These are phyloP conservation scores for Dipodomys ordii DNA, from an alignment of 2,113 vertebrate species.

Conservation along the genomic window DNA sequence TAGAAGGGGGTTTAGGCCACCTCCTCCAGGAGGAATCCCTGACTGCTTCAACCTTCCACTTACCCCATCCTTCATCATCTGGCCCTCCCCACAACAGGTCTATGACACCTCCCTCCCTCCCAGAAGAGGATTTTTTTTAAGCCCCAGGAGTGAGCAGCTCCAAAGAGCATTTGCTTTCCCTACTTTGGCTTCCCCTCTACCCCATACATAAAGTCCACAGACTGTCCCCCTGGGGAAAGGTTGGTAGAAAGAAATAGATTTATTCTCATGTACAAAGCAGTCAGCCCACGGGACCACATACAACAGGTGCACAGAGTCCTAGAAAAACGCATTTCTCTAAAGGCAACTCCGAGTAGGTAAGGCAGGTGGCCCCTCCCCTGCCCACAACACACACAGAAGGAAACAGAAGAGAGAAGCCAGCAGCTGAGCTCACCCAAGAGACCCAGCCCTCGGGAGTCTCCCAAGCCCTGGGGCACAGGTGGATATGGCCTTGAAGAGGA, in stretches of 20 bases:
- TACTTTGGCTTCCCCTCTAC: neutral
- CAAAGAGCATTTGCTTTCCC: neutral
- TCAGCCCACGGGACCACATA: constrained; percentile 74
- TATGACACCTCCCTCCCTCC: neutral
- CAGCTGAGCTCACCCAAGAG: constrained; percentile 13
- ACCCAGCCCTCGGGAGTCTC: neutral
- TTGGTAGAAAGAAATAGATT: constrained; percentile 82
- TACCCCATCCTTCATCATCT: neutral
- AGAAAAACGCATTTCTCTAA: constrained; percentile 77
- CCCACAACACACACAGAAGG: constrained; percentile 64
- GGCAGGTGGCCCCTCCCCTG: constrained; percentile 79
- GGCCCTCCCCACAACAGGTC: neutral
- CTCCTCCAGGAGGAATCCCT: constrained; percentile 1
- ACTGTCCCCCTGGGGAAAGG: neutral
- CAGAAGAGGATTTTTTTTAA: neutral
- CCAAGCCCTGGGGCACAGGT: constrained; percentile 21
- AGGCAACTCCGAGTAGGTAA: constrained; percentile 83
- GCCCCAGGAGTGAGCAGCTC: neutral
- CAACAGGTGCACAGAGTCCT: constrained; percentile 77
- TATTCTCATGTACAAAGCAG: constrained; percentile 80
- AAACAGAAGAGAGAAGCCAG: constrained; percentile 63
- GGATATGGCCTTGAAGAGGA: constrained; percentile 81
- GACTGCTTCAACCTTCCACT: neutral
- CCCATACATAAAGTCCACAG: constrained; percentile 17
- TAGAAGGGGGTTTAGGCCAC: neutral